A percentile compares a stretch with the other conserved stretches of the same genome.
These are phyloP conservation scores for Burhinus oedicnemus DNA, from an alignment of 2,113 vertebrate genomes.

Conservation along the genomic window DNA sequence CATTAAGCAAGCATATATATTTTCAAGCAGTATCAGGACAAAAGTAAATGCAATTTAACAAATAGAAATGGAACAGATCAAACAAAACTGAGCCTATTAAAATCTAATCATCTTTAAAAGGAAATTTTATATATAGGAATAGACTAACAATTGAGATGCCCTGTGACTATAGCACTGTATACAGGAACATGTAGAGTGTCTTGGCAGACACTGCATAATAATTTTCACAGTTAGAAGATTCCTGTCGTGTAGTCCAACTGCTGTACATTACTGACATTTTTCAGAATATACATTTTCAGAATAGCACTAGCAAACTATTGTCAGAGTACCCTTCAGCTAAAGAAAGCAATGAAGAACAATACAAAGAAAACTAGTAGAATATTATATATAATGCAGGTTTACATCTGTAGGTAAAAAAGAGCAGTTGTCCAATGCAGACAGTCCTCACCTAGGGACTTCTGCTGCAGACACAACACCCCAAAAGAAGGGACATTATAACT, in stretches of 20 bases:
- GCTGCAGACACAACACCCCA: neutral
- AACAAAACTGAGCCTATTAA: neutral
- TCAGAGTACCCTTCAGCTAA: neutral
- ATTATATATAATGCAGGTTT: neutral
- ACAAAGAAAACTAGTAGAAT: neutral
- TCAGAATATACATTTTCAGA: neutral
- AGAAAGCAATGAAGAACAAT: neutral
- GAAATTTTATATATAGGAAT: neutral
- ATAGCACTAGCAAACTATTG: neutral
- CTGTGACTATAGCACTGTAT: neutral
- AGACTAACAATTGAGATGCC: neutral
- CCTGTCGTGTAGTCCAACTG: neutral
- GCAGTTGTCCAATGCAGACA: neutral
- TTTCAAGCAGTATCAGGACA: neutral
- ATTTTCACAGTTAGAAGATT: neutral
- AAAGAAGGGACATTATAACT: neutral
- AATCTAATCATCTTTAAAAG: neutral
- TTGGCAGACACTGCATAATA: neutral
- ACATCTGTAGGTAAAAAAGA: neutral
- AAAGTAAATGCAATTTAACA: neutral
- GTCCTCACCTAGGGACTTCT: neutral
- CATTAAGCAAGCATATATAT: neutral
- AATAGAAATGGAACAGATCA: neutral
- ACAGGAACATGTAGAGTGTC: neutral
- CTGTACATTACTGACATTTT: neutral